A percentile compares a stretch with the other conserved stretches of the same genome.
These are phyloP conservation scores for Chionis minor DNA, from an alignment of 2,113 vertebrate genomes.

Conservation along the genomic window DNA sequence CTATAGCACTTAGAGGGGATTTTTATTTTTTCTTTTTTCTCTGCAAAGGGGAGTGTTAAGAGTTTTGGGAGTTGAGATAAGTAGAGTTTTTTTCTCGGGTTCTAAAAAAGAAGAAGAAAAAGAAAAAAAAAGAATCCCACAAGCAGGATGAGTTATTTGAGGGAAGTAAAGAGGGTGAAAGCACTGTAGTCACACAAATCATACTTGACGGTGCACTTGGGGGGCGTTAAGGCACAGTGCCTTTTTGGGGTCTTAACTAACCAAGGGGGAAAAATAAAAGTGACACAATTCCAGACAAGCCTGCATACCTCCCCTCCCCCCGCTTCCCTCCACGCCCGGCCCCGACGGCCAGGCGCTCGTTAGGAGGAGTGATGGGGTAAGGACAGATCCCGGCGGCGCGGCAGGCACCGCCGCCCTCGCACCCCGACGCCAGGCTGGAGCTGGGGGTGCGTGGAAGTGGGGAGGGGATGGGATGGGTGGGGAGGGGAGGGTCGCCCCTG, in stretches of 20 bases:
- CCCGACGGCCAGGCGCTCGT: not conserved
- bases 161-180: conserved; percentile 64
- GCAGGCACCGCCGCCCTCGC: conserved; percentile 37
- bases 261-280: conserved; percentile 46
- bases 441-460: not conserved
- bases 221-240: conserved; percentile 60
- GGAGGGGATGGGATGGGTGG: not conserved
- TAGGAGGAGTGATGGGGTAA: not conserved
- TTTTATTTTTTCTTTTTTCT: conserved; percentile 36
- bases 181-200: conserved; percentile 71
- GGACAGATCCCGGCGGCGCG: not conserved
- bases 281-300: conserved; percentile 56
- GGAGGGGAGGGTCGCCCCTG: not conserved
- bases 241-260: conserved; percentile 47
- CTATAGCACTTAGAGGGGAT: conserved; percentile 77
- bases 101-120: not conserved
- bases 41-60: conserved; percentile 67
- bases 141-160: conserved; percentile 52
- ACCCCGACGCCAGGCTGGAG: conserved; percentile 14
- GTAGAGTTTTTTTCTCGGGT: conserved; percentile 45
- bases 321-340: not conserved
- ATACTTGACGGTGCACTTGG: conserved; percentile 68
- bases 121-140: conserved; percentile 19
- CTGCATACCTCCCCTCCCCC: not conserved
- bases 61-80: conserved; percentile 68